Evolutionary conservation across 2,888 invertebrate species (phyloP).

Genomic region (Acholoe squamosa): DNA sequence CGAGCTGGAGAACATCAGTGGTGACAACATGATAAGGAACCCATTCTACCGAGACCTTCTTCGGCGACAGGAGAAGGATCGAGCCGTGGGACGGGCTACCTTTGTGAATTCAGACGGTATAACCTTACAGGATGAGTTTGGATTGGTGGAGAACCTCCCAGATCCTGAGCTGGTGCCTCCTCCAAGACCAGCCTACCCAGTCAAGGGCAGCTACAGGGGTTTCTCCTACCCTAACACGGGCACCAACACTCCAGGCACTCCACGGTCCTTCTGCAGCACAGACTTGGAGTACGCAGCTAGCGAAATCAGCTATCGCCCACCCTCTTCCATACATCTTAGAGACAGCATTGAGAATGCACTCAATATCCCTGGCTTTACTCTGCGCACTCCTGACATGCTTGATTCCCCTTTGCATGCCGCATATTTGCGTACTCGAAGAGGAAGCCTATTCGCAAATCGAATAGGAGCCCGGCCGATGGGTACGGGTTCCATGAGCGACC

Average conservation of each 20-base stretch:
- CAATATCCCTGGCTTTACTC: conserved; percentile 46
- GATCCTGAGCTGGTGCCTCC: conserved; percentile 23
- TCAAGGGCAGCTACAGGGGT: neutral
- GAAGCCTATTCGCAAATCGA: neutral
- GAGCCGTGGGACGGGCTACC: conserved; percentile 48
- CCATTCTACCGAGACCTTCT: conserved; percentile 53
- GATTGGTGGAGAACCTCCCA: neutral
- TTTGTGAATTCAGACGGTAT: conserved; percentile 54
- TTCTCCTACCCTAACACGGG: conserved; percentile 63
- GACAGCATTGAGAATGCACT: conserved; percentile 76
- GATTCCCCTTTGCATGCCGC: conserved; percentile 55
- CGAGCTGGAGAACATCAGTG: conserved; percentile 64
- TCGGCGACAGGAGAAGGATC: conserved; percentile 56
- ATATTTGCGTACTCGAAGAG: conserved; percentile 13
- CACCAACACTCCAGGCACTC: conserved; percentile 65
- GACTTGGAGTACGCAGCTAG: conserved; percentile 84
- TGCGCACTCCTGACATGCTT: conserved; percentile 60
- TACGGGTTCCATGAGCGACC: conserved; percentile 60
- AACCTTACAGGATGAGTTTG: conserved; percentile 55
- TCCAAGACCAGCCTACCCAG: conserved; percentile 28
- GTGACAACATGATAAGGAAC: conserved; percentile 47
- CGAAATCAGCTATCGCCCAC: conserved; percentile 74
- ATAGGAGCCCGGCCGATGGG: neutral
- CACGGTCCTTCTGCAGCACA: conserved; percentile 65
- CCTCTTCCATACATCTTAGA: conserved; percentile 78